phyloP scores from a whole-genome alignment of 2,113 vertebrate species.

The Carassius carassius region DNA sequence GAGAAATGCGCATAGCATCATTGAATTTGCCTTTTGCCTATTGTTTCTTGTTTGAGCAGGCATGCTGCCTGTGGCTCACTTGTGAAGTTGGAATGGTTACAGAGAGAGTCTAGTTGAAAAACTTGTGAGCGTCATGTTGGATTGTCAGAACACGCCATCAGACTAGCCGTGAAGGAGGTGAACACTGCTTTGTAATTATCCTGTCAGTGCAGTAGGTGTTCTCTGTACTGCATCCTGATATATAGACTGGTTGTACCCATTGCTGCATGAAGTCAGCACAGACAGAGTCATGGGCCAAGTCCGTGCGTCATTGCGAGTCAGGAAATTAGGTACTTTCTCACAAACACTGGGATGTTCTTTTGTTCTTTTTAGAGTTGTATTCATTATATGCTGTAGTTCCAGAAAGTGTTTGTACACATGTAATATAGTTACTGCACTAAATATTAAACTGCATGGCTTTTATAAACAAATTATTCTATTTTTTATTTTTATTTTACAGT shows the following conservation, averaged over 20 bases:
- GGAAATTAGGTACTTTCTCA: constrained; percentile 32
- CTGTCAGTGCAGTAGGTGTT: constrained; percentile 61
- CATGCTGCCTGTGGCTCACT: constrained; percentile 52
- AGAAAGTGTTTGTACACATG: neutral
- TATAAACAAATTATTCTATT: too few species aligned
- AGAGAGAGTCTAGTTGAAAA: constrained; percentile 46
- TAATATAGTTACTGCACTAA: neutral
- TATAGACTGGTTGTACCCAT: constrained; percentile 50
- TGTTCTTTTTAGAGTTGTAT: neutral
- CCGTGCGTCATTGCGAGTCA: constrained; percentile 23
- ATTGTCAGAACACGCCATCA: constrained; percentile 66
- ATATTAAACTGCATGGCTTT: neutral
- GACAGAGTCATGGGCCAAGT: constrained; percentile 32
- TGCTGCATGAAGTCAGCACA: constrained; percentile 22
- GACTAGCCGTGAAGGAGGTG: constrained; percentile 54
- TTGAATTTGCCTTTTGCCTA: neutral
- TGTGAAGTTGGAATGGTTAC: constrained; percentile 49
- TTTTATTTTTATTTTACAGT: too few species aligned
- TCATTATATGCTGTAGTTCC: constrained; percentile 13
- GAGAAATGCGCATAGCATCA: neutral
- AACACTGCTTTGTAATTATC: constrained; percentile 70
- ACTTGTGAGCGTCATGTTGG: constrained; percentile 50
- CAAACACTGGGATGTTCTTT: constrained; percentile 17
- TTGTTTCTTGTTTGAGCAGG: constrained; percentile 53
- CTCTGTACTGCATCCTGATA: constrained; percentile 65